Evolutionary conservation across 1,140 invertebrate species (phyloP), one percentile per base, ranked within the genome.

Genomic region (Drosophila baimaii): DNA sequence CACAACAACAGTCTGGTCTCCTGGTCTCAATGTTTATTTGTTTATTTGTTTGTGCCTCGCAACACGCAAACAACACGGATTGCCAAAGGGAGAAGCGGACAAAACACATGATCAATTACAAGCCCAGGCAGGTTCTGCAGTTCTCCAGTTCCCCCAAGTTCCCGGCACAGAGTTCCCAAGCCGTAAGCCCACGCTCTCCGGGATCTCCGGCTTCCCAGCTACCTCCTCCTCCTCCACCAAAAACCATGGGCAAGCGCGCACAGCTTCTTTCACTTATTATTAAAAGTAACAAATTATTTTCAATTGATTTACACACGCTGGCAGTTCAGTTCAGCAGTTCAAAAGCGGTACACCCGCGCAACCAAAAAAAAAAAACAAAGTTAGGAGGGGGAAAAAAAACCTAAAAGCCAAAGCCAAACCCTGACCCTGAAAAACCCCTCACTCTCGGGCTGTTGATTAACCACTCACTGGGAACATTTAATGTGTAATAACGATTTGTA

Each of bases 401-500:
- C 39, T 13, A 27, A 56, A 55, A 33, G 13, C 51, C 41, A 27
- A 54, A 43, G 54, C 65, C 69, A 72, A 72, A 49, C 69, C 71
- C 71, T 83, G 81, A 84, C 81, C 81, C 81, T 83, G 81, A 81
- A 80, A 78, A 17, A n/a, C n/a, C 23, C 9, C 15, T 25, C 23
- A 17, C 35, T 13, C 31, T 13, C 31, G 6, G 27, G 56, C 82
- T 89, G 90, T 91, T 91, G 90, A 91, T 91, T 91, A 91, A 91
- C 90, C 90, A 90, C 90, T 91, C 82, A 86, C 90, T 91, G 90
- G 80, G 90, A 91, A 91, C 90, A 91, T 91, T 91, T 91, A 91
- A 91, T 91, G 90, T 91, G 90, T 91, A 91, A 91, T 91, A 91
- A 91, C 90, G 90, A 91, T 91, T 91, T 91, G 90, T 91, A 91